phyloP scores from a whole-genome alignment of 2,888 invertebrate genomes.

The Cataglyphis altisquamis region DNA sequence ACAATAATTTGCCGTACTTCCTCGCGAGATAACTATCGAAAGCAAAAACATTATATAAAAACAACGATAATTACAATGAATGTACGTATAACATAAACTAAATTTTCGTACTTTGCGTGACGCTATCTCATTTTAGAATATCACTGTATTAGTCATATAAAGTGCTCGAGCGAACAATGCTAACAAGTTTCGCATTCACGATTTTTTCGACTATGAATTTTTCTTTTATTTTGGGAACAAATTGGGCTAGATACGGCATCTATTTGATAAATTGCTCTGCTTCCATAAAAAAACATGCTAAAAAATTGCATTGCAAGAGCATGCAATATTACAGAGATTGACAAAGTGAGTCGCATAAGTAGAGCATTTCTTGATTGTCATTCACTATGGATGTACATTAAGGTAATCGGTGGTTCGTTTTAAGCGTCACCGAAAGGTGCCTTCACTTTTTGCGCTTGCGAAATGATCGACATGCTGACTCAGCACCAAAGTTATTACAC shows the following conservation, averaged over 20 bases:
- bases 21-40: background rate
- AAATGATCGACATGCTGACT: slow-evolving; percentile 16
- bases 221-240: background rate
- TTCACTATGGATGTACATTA: slow-evolving; percentile 33
- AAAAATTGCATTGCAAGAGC: slow-evolving; percentile 22
- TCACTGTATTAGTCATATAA: background rate
- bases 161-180: background rate
- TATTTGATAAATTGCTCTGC: slow-evolving; percentile 16
- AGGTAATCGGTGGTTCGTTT: slow-evolving; percentile 39
- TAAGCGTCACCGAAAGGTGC: background rate
- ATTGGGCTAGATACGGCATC: background rate
- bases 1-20: slow-evolving; percentile 20
- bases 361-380: slow-evolving; percentile 32
- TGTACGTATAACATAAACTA: background rate
- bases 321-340: slow-evolving; percentile 39
- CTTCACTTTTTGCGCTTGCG: background rate
- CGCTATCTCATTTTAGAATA: background rate
- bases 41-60: background rate
- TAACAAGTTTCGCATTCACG: slow-evolving; percentile 7
- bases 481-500: slow-evolving; percentile 15
- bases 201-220: background rate
- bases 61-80: background rate
- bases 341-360: slow-evolving; percentile 41
- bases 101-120: background rate
- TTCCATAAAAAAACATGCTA: slow-evolving; percentile 13